Conservation (phyloP, 2,113 vertebrate genomes). For the Eolophus roseicapilla region DNA sequence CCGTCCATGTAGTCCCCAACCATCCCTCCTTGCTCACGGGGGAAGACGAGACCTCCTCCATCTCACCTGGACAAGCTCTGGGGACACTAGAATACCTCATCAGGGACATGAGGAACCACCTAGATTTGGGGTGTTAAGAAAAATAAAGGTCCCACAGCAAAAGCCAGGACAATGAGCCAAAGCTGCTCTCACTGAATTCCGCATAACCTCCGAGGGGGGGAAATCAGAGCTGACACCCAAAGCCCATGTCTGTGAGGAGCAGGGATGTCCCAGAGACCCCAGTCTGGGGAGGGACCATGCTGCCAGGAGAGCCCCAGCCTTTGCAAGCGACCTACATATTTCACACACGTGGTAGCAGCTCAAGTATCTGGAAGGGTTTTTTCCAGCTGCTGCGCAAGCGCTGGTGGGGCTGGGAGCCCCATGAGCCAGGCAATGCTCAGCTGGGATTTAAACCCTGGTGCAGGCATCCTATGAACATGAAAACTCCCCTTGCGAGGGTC, state of each 20-base stretch:
- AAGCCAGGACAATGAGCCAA: not conserved
- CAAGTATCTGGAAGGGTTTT: not conserved
- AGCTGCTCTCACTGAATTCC: not conserved
- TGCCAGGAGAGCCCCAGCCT: not conserved
- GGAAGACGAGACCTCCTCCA: not conserved
- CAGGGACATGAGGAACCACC: not conserved
- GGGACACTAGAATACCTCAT: not conserved
- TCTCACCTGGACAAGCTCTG: not conserved
- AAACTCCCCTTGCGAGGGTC: not conserved
- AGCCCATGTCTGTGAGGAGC: accelerated
- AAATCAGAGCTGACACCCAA: not conserved
- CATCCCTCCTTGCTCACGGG: not conserved
- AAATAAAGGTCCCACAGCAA: not conserved
- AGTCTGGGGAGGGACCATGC: not conserved
- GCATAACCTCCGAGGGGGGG: not conserved
- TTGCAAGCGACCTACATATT: not conserved
- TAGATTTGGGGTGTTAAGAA: not conserved
- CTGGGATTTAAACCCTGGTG: not conserved
- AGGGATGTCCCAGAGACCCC: not conserved
- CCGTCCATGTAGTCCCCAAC: not conserved
- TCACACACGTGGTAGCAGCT: not conserved
- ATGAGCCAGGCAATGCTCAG: not conserved
- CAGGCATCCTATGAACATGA: not conserved
- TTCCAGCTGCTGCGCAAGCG: not conserved
- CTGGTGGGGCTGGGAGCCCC: not conserved